Evolutionary conservation across 2,113 vertebrate genomes (phyloP).

Genomic region (Cololabis saira): DNA sequence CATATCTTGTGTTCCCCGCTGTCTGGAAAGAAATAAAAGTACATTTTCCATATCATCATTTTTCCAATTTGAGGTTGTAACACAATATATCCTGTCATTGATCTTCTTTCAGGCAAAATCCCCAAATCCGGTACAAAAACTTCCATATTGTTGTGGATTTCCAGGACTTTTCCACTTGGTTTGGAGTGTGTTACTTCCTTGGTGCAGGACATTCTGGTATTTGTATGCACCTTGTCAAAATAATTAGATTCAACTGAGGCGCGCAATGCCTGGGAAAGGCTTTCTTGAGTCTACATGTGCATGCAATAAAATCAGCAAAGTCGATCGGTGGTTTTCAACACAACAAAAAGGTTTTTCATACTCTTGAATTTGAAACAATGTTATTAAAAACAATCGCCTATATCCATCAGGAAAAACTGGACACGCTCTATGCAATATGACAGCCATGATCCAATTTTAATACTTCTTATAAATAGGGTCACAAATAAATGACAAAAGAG

Average conservation of each 20-base stretch:
- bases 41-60: too few relatives aligned
- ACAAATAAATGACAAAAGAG: too few relatives aligned
- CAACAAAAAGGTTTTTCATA: conserved; percentile 61
- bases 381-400: conserved; percentile 46
- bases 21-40: too few relatives aligned
- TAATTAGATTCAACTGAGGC: conserved; percentile 70
- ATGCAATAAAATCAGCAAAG: conserved; percentile 54
- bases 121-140: neutral
- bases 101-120: conserved; percentile 25
- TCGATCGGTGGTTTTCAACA: conserved; percentile 62
- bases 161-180: conserved; percentile 31
- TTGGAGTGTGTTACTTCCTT: conserved; percentile 35
- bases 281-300: conserved; percentile 53
- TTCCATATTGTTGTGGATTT: conserved; percentile 58
- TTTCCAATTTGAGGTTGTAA: neutral
- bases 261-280: conserved; percentile 46
- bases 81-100: neutral
- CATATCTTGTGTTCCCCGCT: too few relatives aligned
- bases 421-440: conserved; percentile 38
- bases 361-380: conserved; percentile 34
- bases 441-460: conserved; percentile 30
- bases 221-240: conserved; percentile 50
- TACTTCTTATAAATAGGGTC: too few relatives aligned
- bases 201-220: conserved; percentile 42
- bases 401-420: conserved; percentile 44